Evolutionary conservation across 2,888 invertebrate species (phyloP).

Genomic region (Microctonus brassicae): DNA sequence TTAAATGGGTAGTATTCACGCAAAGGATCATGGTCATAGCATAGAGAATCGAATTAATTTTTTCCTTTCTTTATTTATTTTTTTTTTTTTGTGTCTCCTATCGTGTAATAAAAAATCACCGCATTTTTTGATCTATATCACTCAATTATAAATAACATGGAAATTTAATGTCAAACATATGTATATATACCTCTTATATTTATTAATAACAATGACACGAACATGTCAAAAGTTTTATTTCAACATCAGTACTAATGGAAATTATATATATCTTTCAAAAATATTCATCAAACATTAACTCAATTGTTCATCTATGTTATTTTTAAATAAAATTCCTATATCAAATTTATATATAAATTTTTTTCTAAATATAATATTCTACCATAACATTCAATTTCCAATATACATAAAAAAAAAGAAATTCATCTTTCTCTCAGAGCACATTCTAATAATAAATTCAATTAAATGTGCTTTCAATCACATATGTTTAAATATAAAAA

Average conservation of each 20-base stretch:
- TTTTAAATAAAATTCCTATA: too few species aligned
- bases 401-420: too few species aligned
- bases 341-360: too few species aligned
- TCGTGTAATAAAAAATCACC: background rate
- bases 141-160: background rate
- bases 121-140: background rate
- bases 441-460: too few species aligned
- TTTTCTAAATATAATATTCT: too few species aligned
- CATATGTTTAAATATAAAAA: too few species aligned
- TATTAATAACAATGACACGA: background rate
- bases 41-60: background rate
- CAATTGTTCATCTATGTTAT: too few species aligned
- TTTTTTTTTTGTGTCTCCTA: background rate
- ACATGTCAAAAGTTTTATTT: background rate
- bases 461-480: too few species aligned
- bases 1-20: conserved; percentile 5
- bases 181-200: background rate
- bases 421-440: too few species aligned
- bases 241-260: background rate
- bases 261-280: background rate
- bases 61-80: background rate
- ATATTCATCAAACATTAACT: too few species aligned
- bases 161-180: background rate
- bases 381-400: too few species aligned
- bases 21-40: background rate